These are phyloP conservation scores for Scytalopus superciliaris DNA, from an alignment of 2,113 vertebrate genomes.

Conservation along the genomic window DNA sequence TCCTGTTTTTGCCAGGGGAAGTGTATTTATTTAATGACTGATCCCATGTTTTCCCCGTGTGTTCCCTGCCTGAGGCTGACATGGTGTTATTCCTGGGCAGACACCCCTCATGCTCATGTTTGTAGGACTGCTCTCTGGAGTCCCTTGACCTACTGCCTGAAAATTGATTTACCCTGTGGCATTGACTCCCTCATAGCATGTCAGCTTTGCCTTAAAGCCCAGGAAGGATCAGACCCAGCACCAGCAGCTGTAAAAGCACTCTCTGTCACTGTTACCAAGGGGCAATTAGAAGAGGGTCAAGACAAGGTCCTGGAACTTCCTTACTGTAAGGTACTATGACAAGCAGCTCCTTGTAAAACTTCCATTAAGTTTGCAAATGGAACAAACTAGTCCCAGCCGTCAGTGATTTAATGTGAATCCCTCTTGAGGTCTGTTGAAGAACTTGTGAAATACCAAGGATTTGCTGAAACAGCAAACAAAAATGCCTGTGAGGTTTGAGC, in stretches of 20 bases:
- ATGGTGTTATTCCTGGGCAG: background rate
- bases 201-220: background rate
- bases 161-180: background rate
- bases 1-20: background rate
- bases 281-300: background rate
- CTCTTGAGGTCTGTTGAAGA: background rate
- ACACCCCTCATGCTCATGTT: background rate
- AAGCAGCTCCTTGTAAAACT: background rate
- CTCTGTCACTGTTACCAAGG: background rate
- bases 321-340: background rate
- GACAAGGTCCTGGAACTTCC: background rate
- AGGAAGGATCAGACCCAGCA: background rate
- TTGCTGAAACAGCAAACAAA: background rate
- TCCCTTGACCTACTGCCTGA: background rate
- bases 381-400: background rate
- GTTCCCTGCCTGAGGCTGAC: background rate
- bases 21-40: background rate
- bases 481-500: background rate
- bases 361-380: background rate
- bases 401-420: background rate
- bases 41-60: background rate
- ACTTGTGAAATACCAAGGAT: background rate
- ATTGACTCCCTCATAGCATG: background rate
- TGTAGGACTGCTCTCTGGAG: background rate
- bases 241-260: background rate